A percentile compares a stretch with the other conserved stretches of the same genome.
These are phyloP conservation scores for Diaprepes abbreviatus DNA, from an alignment of 2,888 invertebrate species.

Conservation along the genomic window DNA sequence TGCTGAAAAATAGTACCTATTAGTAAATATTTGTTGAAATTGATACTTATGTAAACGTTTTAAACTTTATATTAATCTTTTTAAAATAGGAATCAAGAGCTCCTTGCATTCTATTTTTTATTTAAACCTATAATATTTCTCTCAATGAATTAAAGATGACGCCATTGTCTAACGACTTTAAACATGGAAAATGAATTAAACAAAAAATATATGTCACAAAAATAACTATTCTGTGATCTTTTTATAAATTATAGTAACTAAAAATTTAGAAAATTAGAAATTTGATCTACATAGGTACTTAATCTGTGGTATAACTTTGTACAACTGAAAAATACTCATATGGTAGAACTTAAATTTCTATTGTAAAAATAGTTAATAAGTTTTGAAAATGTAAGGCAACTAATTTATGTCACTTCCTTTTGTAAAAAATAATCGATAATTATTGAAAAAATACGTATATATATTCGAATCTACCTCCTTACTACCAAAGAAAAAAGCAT, in stretches of 20 bases:
- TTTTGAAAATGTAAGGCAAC: no score
- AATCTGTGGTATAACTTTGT: constrained; percentile 37
- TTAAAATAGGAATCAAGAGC: no score
- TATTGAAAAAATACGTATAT: background rate
- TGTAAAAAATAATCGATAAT: background rate
- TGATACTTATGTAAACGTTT: no score
- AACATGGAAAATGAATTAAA: background rate
- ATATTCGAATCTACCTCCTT: constrained; percentile 11
- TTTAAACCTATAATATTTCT: no score
- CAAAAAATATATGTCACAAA: constrained; percentile 28
- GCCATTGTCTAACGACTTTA: no score
- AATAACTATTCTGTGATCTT: constrained; percentile 34
- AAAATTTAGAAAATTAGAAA: background rate
- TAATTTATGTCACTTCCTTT: no score
- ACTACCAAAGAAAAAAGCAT: background rate
- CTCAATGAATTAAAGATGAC: no score
- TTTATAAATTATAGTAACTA: background rate
- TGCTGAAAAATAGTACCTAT: no score
- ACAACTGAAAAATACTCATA: constrained; percentile 18
- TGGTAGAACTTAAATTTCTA: background rate
- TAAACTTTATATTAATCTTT: no score
- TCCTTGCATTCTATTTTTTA: no score
- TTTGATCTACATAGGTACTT: constrained; percentile 1
- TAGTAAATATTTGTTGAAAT: no score
- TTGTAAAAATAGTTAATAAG: background rate